Percentiles rank a stretch among this genome's conserved stretches.
Evolutionary conservation across 2,113 vertebrate species (phyloP).

Genomic region (Microtus oregoni): DNA sequence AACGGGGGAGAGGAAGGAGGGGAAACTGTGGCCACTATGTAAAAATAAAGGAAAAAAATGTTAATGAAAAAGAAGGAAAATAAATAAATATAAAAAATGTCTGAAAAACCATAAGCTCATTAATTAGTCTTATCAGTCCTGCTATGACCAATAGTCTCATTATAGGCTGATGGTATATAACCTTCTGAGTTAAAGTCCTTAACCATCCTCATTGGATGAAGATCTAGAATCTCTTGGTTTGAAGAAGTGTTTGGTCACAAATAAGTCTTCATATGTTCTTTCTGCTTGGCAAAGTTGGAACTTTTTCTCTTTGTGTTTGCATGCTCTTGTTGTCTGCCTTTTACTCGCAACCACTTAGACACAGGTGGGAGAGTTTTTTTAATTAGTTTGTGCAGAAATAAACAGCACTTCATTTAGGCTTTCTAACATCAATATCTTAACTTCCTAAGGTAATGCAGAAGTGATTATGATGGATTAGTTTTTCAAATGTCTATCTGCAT

Average conservation of each 20-base stretch:
- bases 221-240: background rate
- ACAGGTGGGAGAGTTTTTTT: background rate
- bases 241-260: background rate
- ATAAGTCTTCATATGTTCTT: background rate
- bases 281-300: background rate
- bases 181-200: background rate
- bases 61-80: too few relatives aligned
- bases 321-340: background rate
- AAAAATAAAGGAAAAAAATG: too few relatives aligned
- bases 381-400: conserved; percentile 29
- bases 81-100: too few relatives aligned
- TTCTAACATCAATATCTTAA: background rate
- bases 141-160: background rate
- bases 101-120: background rate
- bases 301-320: background rate
- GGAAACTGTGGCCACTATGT: too few relatives aligned
- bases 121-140: background rate
- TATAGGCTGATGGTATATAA: background rate
- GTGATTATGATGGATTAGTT: background rate
- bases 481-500: conserved; percentile 28
- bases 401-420: background rate
- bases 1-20: too few relatives aligned
- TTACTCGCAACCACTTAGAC: background rate
- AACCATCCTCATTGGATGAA: background rate
- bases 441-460: conserved; percentile 16